Base-by-base conservation (phyloP, 2,888 invertebrate species). In the Andrena bicolor region DNA sequence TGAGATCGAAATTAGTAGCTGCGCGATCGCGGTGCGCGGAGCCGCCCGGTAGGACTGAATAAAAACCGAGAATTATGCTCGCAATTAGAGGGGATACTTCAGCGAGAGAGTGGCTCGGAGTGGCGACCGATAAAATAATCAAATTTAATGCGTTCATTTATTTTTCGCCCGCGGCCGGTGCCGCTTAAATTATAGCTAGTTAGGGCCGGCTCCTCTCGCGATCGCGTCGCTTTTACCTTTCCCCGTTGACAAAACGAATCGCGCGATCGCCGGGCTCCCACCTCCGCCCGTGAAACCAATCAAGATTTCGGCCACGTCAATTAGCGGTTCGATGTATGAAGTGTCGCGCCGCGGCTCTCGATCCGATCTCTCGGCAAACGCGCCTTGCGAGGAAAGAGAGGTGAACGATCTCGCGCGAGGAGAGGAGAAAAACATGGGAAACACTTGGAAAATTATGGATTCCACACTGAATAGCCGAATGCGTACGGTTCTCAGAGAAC, bases 1-100 rank as follows among this genome's bases (percentile, higher is more conserved):
- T 92, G 93, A 92, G 92, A 92, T 91, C 93, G 93, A 93, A 93
- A 94, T 93, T 93, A 93, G 93, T 93, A 93, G 92, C 90, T 86
- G 83, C 91, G 5, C 92, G 83, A 73, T 83, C 82, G 74, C 71
- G 64, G 60, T 76, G 60, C 73, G 91, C 92, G 92, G 28, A 23
- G 56, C 91, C 90, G 91, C 60, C n/a, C 64, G 35, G 60, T 64
- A 51, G 41, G 68, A 80, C 80, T 69, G 74, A 86, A 84, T 86
- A 86, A 86, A 86, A 86, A 77, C 32, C 64, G 32, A 72, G 73
- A 87, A 82, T 86, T 86, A 86, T 87, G 85, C 77, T 68, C 65
- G 80, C 87, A 86, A 84, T 86, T 86, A 86, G 81, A 74, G 56
- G 28, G 86, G 81, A 79, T 79, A 79, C 64, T 80, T 75, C 69